Conservation (phyloP, 2,113 vertebrate species). For the Phrynocephalus versicolor region DNA sequence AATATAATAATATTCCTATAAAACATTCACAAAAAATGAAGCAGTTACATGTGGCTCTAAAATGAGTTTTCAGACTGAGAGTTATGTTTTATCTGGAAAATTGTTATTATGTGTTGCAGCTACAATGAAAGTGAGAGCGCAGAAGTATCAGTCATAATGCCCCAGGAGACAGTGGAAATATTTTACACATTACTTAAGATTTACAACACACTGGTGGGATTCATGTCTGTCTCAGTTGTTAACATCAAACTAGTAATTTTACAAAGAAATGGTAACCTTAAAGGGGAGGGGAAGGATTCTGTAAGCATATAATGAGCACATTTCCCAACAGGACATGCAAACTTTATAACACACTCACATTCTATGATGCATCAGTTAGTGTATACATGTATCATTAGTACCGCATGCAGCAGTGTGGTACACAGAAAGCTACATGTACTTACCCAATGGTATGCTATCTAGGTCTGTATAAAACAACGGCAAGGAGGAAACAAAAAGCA, state of each 20-base stretch:
- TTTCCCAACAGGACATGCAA: constrained; percentile 74
- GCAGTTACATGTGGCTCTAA: constrained; percentile 42
- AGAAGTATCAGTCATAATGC: not conserved
- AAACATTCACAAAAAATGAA: constrained; percentile 34
- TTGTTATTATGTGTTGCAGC: constrained; percentile 16
- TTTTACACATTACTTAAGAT: constrained; percentile 31
- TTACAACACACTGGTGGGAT: constrained; percentile 54
- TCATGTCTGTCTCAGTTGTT: constrained; percentile 44
- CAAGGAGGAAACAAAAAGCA: constrained; percentile 89
- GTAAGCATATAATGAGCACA: constrained; percentile 48
- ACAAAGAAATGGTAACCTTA: constrained; percentile 44
- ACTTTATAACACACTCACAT: constrained; percentile 59
- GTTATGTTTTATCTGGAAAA: constrained; percentile 30
- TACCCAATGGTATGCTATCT: constrained; percentile 92
- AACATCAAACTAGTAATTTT: constrained; percentile 40
- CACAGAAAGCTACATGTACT: constrained; percentile 85
- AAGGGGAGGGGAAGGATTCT: constrained; percentile 36
- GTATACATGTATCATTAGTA: constrained; percentile 81
- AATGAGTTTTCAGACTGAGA: constrained; percentile 39
- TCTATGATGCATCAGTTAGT: constrained; percentile 79
- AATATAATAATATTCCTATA: not conserved
- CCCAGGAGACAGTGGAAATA: constrained; percentile 29
- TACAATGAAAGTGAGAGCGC: constrained; percentile 28
- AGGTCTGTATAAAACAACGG: constrained; percentile 92
- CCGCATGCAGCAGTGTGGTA: constrained; percentile 78